phyloP scores from a whole-genome alignment of 2,888 invertebrate species.

The Amaurobius ferox region DNA sequence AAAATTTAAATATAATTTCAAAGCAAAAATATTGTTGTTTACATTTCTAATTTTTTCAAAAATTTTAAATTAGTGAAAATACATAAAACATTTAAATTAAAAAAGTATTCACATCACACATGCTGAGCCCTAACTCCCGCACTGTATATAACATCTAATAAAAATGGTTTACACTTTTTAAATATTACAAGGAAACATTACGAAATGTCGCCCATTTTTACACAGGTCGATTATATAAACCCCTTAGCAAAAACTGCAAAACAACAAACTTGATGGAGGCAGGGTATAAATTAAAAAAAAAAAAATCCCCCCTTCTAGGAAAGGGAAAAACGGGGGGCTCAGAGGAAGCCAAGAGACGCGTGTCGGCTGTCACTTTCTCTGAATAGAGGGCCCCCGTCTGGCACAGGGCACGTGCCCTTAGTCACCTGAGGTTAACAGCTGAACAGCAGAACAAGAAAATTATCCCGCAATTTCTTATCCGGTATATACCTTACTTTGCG shows the following conservation, averaged over 20 bases:
- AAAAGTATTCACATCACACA: too few species aligned
- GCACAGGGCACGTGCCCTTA: constrained; percentile 62
- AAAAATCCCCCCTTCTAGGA: not conserved
- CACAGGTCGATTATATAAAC: not conserved
- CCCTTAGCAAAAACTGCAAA: not conserved
- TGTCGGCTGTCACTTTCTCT: constrained; percentile 68
- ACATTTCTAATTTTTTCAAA: too few species aligned
- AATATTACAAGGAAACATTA: too few species aligned
- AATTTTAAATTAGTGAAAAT: too few species aligned
- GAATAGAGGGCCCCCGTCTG: constrained; percentile 54
- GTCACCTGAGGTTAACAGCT: constrained; percentile 67
- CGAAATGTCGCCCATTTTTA: too few species aligned
- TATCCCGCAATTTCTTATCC: constrained; percentile 65
- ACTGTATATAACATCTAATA: too few species aligned
- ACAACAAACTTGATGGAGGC: not conserved
- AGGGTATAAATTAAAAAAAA: not conserved
- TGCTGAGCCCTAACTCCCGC: too few species aligned
- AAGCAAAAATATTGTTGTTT: too few species aligned
- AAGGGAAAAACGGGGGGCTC: not conserved
- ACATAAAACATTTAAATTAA: too few species aligned
- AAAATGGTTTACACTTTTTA: too few species aligned
- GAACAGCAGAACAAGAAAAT: constrained; percentile 60
- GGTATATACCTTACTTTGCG: constrained; percentile 49
- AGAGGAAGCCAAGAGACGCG: constrained; percentile 35
- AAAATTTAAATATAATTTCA: too few species aligned